Base-by-base conservation (phyloP, 2,113 vertebrate genomes). In the Brachyhypopomus occidentalis region DNA sequence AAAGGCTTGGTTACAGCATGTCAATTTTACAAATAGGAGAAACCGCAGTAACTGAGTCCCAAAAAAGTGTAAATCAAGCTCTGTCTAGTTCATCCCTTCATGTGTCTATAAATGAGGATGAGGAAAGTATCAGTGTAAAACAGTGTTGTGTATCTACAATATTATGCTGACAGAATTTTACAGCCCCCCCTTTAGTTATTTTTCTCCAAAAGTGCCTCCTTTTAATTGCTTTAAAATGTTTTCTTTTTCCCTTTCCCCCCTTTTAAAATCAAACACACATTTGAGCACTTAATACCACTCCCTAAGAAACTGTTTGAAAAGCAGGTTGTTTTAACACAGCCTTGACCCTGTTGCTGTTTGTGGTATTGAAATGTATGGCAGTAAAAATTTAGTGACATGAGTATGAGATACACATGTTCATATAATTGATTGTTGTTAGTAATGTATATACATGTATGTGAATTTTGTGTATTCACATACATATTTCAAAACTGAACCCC, bases 191-290 rank as follows among this genome's bases (percentile, higher is more conserved):
- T 69, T 85, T n/a, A 84, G 88, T 87, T 82, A 30, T 86, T 73
- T 79, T 78, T 67, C 66, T 17, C 60, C n/a, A 34, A 81, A 89
- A 92, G 88, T 84, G 75, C 84, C 91, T 76, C 76, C 82, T 92
- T 27, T 88, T 81, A 90, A 87, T 75, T 5, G 14, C 84, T 80
- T 87, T 88, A 84, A 56, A 87, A 83, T 92, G 87, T 94, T 95
- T 93, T 90, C 79, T 85, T 83, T 75, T 14, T 12, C 38, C 70
- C 62, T 48, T 75, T 56, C 48, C 4, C 83, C 86, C 82, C 81
- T 72, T 86, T 91, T 92, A 88, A 87, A 89, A 88, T 88, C 84
- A 82, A 92, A 89, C 38, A 75, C 76, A 72, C 83, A 82, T 92
- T 90, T 90, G 82, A 87, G 77, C 70, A 79, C 79, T 86, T 90